Base-by-base conservation (phyloP, 2,888 invertebrate genomes). In the Noctua janthe region DNA sequence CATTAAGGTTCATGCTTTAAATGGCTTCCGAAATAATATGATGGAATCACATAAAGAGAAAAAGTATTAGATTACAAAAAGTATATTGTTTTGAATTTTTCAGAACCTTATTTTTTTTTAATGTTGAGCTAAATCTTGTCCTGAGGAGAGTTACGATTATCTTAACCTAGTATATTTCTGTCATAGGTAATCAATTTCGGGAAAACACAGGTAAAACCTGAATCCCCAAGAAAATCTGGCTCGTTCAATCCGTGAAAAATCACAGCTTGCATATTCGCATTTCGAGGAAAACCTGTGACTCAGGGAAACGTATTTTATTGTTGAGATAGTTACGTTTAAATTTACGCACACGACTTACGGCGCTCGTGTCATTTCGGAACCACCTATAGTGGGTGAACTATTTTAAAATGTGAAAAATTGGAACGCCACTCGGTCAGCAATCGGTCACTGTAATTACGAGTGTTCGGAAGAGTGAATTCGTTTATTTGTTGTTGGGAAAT, bases 211-310 rank as follows among this genome's bases (percentile, higher is more conserved):
- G 47, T 47, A 47, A 11, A 11, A 47, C 47, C 11, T 47, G 47
- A 11, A 11, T 47, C 47, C 10, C 47, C 10, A 47, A 47, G 87
- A 89, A 90, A 90, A 88, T 81, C 81, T 84, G 76, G 81, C 80
- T 81, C 71, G 76, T 85, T 77, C 64, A 78, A 74, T 87, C 80
- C 70, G 76, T 74, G 78, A 87, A 84, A 88, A 87, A 84, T 83
- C 82, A 85, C 77, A 85, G 78, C 80, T 54, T 76, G 74, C 77
- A 84, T 81, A 59, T 83, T 86, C 81, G 71, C 71, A 74, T 88
- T 90, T 89, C 88, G 82, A 87, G 77, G 88, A 90, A 89, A 87
- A 84, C 71, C 78, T 79, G 81, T 90, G 89, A 89, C 70, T 89
- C 89, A 90, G 72, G 66, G 62, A 71, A 87, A 76, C 77, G 85